These are phyloP conservation scores for Hydractinia echinata DNA, from an alignment of 30 jellyfish, hydroid and myxozoan species.

Conservation along the genomic window DNA sequence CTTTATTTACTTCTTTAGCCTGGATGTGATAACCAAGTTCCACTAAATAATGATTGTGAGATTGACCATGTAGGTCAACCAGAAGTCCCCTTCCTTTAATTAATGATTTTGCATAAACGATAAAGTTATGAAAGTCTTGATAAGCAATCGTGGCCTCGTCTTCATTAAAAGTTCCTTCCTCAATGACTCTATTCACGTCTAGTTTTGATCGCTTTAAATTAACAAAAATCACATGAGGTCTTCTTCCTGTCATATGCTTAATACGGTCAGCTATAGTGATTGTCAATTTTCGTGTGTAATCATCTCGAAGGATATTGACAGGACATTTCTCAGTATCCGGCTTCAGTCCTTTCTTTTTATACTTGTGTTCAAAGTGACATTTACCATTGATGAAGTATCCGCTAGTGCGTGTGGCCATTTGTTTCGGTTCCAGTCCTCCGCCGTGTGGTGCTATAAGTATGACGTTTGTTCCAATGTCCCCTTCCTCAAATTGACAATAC, in stretches of 20 bases:
- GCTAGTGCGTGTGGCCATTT: constrained; percentile 25
- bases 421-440: constrained; percentile 16
- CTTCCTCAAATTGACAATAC: constrained; percentile 32
- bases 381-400: constrained; percentile 24
- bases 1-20: neutral
- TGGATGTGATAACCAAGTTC: neutral
- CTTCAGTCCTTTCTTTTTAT: neutral
- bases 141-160: neutral
- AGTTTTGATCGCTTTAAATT: constrained; percentile 4
- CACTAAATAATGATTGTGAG: neutral
- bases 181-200: neutral
- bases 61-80: constrained; percentile 1
- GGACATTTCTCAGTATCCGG: constrained; percentile 24
- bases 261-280: neutral
- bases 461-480: constrained; percentile 20
- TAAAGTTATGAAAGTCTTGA: neutral
- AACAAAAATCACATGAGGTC: constrained; percentile 11
- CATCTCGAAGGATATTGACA: neutral
- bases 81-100: neutral
- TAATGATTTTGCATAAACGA: neutral
- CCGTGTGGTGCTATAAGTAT: constrained; percentile 38
- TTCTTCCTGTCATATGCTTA: constrained; percentile 6
- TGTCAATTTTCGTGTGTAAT: neutral
- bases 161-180: constrained; percentile 6
- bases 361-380: constrained; percentile 28